phyloP scores from a whole-genome alignment of 2,113 vertebrate genomes.

The Festucalex cinctus region DNA sequence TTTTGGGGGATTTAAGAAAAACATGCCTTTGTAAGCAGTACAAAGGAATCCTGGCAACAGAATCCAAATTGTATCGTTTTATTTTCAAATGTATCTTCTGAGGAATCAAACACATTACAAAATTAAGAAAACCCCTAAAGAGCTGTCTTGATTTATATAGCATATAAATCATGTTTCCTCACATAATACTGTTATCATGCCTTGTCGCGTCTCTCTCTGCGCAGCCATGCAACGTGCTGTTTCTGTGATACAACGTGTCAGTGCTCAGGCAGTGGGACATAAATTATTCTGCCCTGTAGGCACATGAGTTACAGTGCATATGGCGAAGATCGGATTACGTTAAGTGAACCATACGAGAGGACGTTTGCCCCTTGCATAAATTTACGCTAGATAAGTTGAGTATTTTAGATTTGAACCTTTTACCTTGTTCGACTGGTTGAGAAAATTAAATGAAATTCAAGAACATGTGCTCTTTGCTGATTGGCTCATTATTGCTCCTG shows the following conservation, averaged over 20 bases:
- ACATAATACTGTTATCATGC: conserved; percentile 41
- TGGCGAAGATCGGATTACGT: conserved; percentile 44
- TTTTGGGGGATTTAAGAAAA: not conserved
- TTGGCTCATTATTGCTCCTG: not conserved
- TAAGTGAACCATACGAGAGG: conserved; percentile 39
- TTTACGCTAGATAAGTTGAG: conserved; percentile 34
- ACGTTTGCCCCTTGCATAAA: conserved; percentile 22
- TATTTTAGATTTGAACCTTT: conserved; percentile 34
- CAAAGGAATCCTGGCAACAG: conserved; percentile 15
- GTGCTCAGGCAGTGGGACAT: conserved; percentile 36
- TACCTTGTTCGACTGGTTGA: conserved; percentile 18
- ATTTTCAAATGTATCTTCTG: conserved; percentile 33
- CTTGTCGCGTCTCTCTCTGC: conserved; percentile 3
- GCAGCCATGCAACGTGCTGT: conserved; percentile 32
- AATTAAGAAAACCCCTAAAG: conserved; percentile 22
- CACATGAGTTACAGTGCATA: conserved; percentile 37
- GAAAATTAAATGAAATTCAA: conserved; percentile 2
- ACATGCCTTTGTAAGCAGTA: conserved; percentile 16
- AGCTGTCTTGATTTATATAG: conserved; percentile 19
- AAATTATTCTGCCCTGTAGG: conserved; percentile 53
- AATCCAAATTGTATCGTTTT: conserved; percentile 26
- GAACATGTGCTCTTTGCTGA: not conserved
- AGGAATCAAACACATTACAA: conserved; percentile 28
- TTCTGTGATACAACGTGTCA: conserved; percentile 28
- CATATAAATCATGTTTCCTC: conserved; percentile 41